Base-by-base conservation (phyloP, 2,113 vertebrate genomes). In the Tachysurus fulvidraco region DNA sequence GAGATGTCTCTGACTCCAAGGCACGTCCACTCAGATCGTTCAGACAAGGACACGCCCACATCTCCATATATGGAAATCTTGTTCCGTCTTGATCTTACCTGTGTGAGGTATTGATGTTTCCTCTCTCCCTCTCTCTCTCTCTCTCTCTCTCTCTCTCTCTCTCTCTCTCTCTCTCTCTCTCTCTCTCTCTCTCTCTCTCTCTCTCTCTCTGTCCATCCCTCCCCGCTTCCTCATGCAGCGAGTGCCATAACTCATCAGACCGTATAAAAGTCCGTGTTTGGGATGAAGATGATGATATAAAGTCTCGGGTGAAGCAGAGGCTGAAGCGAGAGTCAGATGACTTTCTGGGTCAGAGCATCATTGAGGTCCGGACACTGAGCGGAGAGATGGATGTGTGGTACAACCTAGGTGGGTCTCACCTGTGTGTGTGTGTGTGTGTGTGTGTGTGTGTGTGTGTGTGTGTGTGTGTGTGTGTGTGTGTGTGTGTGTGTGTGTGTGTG, bases 371-470 rank as follows among this genome's bases (percentile, higher is more conserved):
- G 84, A 99, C 97, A 0, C 96, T 99, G 88, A 99, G 98, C 0
- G 98, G 98, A 71, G 98, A 99, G 93, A 99, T 99, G 98, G 98
- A 99, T 41, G 97, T 99, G 89, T 99, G 98, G 98, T 99, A 99
- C 95, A 99, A 98, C 91, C 94, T 99, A 28, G 98, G 98, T 99
- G 90, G 93, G 86, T 88, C 71, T 30, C 21, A 14, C 64, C 59
- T 74, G 21, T 41, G 54, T 85, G 73, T 88, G 64, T 50, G 57
- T 80, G 23, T 67, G 36, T 50, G 28, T 65, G 64, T 17, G 25
- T 57, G 65, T n/a, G n/a, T n/a, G n/a, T n/a, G n/a, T n/a, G n/a
- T n/a, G n/a, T n/a, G n/a, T n/a, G 36, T 81, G 25, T 54, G n/a
- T 62, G 30, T 69, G 62, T 25, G 65, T 80, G 54, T 1, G 36